Evolutionary conservation across 1,140 invertebrate species (phyloP).

Genomic region (Rhynchophorus ferrugineus): DNA sequence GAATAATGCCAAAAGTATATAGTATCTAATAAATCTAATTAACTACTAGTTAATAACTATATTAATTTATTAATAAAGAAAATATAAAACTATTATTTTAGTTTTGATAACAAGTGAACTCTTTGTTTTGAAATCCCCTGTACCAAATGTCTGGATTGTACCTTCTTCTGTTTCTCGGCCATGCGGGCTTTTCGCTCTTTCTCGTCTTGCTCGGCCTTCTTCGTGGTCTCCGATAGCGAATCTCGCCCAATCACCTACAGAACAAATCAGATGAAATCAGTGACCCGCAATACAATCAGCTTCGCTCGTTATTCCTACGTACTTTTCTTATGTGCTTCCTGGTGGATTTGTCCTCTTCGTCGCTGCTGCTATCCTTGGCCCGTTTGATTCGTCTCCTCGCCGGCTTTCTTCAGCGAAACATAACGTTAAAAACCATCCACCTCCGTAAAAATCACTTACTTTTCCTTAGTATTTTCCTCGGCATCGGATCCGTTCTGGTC

Average conservation of each 20-base stretch:
- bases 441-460: background rate
- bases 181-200: conserved; percentile 81
- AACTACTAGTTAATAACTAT: too few species aligned
- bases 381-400: conserved; percentile 29
- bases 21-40: too few species aligned
- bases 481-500: conserved; percentile 1
- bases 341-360: conserved; percentile 33
- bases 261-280: conserved; percentile 6
- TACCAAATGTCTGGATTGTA: too few species aligned
- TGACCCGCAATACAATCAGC: too few species aligned
- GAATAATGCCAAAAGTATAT: too few species aligned
- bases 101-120: too few species aligned
- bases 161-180: conserved; percentile 74
- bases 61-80: too few species aligned
- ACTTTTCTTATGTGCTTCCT: conserved; percentile 36
- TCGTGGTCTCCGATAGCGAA: conserved; percentile 67
- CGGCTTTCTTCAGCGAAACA: conserved; percentile 18
- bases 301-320: too few species aligned
- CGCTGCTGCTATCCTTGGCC: conserved; percentile 32
- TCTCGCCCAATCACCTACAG: conserved; percentile 28
- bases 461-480: conserved; percentile 3
- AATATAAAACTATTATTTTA: too few species aligned
- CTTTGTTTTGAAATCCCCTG: background rate
- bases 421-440: background rate
- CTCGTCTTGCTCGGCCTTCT: conserved; percentile 82